A percentile compares a stretch with the other conserved stretches of the same genome.
Evolutionary conservation across 2,888 invertebrate genomes (phyloP).

Genomic region (Salticus scenicus): DNA sequence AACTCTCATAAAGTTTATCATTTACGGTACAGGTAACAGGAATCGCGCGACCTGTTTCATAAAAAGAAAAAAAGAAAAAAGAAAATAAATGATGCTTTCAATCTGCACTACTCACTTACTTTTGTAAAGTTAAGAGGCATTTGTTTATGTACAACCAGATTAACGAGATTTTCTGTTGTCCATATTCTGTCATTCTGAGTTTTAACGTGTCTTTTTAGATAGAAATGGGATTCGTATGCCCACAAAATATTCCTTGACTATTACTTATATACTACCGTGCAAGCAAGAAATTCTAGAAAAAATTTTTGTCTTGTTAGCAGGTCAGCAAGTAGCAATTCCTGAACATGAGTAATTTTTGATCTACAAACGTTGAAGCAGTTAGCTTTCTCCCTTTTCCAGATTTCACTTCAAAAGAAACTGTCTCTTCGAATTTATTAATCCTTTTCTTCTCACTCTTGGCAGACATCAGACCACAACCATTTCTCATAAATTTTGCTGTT

Average conservation of each 20-base stretch:
- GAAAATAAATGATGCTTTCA: not conserved
- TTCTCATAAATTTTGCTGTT: too few species aligned
- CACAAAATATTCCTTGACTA: not conserved
- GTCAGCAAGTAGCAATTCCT: not conserved
- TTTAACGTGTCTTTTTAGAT: not conserved
- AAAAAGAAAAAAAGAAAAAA: not conserved
- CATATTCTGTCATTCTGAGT: not conserved
- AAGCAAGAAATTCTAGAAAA: not conserved
- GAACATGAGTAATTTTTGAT: not conserved
- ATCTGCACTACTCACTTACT: not conserved
- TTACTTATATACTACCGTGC: not conserved
- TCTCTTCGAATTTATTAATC: too few species aligned
- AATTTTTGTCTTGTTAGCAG: not conserved
- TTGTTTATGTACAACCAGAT: too few species aligned
- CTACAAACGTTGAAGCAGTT: too few species aligned
- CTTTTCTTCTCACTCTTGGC: too few species aligned
- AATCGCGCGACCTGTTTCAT: not conserved
- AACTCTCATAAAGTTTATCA: too few species aligned
- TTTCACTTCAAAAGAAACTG: too few species aligned
- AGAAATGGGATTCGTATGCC: not conserved
- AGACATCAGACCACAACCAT: too few species aligned
- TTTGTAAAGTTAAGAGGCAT: too few species aligned
- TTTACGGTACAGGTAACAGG: not conserved
- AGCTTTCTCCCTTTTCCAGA: too few species aligned
- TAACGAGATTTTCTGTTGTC: not conserved